Conservation (phyloP, 2,888 invertebrate genomes). For the Morinoia aosen region DNA sequence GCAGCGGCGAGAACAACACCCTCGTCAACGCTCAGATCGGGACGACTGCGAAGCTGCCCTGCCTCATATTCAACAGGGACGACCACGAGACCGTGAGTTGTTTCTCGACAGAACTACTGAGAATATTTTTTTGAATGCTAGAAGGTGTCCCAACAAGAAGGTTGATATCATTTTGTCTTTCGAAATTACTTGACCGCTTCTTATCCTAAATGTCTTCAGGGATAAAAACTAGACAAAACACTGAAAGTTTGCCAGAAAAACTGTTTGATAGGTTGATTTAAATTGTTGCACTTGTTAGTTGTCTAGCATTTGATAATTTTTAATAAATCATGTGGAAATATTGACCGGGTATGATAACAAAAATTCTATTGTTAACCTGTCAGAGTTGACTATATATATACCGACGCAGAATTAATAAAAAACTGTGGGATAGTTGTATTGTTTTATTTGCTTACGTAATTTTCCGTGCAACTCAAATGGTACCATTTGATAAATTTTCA, state of each 20-base stretch:
- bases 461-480: too few species aligned
- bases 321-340: too few species aligned
- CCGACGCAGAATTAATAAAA: too few species aligned
- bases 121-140: not conserved
- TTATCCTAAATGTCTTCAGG: not conserved
- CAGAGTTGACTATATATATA: too few species aligned
- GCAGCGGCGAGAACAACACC: constrained; percentile 59
- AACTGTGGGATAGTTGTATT: too few species aligned
- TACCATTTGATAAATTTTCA: too few species aligned
- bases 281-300: not conserved
- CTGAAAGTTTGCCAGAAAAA: not conserved
- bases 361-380: too few species aligned
- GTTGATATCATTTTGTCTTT: not conserved
- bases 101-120: not conserved
- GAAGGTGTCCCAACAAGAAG: too few species aligned
- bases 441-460: too few species aligned
- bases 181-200: not conserved
- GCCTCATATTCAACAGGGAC: constrained; percentile 59
- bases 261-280: not conserved
- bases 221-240: not conserved
- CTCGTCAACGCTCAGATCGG: constrained; percentile 59
- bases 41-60: constrained; percentile 59
- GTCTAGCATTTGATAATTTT: too few species aligned
- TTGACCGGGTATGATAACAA: too few species aligned
- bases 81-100: constrained; percentile 63